Conservation (phyloP, 2,888 invertebrate species). For the Hetaerina titia region DNA sequence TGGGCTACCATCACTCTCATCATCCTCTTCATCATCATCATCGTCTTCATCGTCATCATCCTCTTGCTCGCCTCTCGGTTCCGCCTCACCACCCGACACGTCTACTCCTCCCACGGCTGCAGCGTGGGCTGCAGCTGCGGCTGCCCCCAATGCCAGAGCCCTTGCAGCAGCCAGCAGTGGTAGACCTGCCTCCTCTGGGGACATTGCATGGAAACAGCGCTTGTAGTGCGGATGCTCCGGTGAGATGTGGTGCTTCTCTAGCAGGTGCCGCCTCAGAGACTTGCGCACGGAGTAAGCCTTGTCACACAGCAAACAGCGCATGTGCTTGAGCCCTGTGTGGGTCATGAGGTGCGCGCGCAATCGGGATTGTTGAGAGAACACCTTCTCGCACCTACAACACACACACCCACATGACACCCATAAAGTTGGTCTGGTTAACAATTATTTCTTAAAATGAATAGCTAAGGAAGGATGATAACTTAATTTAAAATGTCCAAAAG, state of each 20-base stretch:
- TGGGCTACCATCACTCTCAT: constrained; percentile 65
- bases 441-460: constrained; percentile 39
- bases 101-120: constrained; percentile 41
- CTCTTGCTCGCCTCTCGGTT: constrained; percentile 13
- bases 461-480: constrained; percentile 43
- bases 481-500: constrained; percentile 47
- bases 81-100: neutral
- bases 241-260: constrained; percentile 76
- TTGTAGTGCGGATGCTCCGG: constrained; percentile 69
- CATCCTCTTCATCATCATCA: constrained; percentile 54
- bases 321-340: constrained; percentile 78
- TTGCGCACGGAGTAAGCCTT: constrained; percentile 78
- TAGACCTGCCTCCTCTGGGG: constrained; percentile 72
- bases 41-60: constrained; percentile 54
- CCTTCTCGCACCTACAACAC: constrained; percentile 71
- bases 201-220: constrained; percentile 70
- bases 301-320: constrained; percentile 79
- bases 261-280: constrained; percentile 78
- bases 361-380: constrained; percentile 71
- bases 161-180: constrained; percentile 70
- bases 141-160: constrained; percentile 56
- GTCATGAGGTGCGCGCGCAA: constrained; percentile 78
- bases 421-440: constrained; percentile 62
- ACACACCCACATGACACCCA: constrained; percentile 63
- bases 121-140: constrained; percentile 55